Evolutionary conservation across 2,113 vertebrate species (phyloP), one percentile per base, ranked within the genome.

Genomic region (Pseudorhombus dupliciocellatus): DNA sequence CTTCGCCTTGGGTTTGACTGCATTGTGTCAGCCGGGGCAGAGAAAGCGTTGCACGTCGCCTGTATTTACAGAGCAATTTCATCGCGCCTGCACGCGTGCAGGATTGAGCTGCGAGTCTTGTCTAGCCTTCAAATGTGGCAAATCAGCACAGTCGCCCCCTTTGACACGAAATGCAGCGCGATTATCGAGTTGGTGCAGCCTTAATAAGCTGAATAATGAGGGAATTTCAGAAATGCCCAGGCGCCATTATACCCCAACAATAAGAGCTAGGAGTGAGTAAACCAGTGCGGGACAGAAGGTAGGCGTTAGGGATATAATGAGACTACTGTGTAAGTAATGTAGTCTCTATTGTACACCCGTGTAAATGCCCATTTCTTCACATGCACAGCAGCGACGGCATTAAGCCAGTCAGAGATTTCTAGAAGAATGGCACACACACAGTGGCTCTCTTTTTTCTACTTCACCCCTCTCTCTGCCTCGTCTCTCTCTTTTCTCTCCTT

Each of bases 151-250:
- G 93, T 95, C 94, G 84, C 84, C 95, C 91, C 84, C 90, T 94
- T 94, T 95, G 86, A 94, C 95, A 89, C 88, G 80, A 89, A 94
- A 92, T 83, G 94, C 90, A 73, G 95, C 90, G 85, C 94, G 95
- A 95, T 98, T 95, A 97, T 95, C 93, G 96, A 96, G 95, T 92
- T 94, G 93, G 92, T 90, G 92, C 95, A 94, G 95, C 95, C 96
- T 97, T 98, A 99, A 98, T 97, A 97, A 96, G 95, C 94, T 94
- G 96, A 96, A 98, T 98, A 99, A 99, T 97, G 96, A 97, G 96
- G 94, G 96, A 97, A 98, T 97, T 96, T 98, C 95, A 97, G 93
- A 96, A 97, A 97, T 97, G 95, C 96, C 96, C 95, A 89, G 94
- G 94, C 87, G 94, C 96, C 94, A 96, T 97, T 97, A 97, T 96